Evolutionary conservation across 2,113 vertebrate species (phyloP).

Genomic region (human): DNA sequence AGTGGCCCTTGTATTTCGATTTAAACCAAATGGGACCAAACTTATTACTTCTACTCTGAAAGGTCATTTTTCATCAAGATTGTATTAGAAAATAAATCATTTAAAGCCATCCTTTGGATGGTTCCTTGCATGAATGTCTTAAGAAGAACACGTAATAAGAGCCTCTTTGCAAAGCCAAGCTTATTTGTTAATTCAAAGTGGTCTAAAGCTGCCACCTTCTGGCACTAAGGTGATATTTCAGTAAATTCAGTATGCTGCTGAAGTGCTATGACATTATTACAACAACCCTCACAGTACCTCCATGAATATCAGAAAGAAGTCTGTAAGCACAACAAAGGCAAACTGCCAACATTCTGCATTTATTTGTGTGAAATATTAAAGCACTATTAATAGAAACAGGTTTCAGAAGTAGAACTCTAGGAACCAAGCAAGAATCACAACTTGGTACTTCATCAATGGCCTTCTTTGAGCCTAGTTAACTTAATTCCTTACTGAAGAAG

Average conservation of each 20-base stretch:
- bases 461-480: not conserved
- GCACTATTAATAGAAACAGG: not conserved
- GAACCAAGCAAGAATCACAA: not conserved
- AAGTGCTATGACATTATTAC: not conserved
- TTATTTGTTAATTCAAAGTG: conserved; percentile 59
- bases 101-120: conserved; percentile 72
- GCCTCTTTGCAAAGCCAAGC: not conserved
- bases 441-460: not conserved
- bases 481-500: not conserved
- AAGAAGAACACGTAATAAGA: conserved; percentile 56
- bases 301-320: not conserved
- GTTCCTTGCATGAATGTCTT: conserved; percentile 67
- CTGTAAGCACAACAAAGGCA: not conserved
- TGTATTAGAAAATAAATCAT: conserved; percentile 80
- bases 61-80: conserved; percentile 78
- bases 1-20: conserved; percentile 71
- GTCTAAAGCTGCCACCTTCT: conserved; percentile 87
- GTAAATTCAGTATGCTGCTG: not conserved
- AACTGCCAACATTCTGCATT: not conserved
- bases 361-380: not conserved
- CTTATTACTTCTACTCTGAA: conserved; percentile 78
- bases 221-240: conserved; percentile 52
- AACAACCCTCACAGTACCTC: not conserved
- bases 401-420: not conserved
- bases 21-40: conserved; percentile 77